Percentiles rank a stretch among this genome's conserved stretches.
phyloP scores from a whole-genome alignment of 2,113 vertebrate genomes.

The Ursus arctos region DNA sequence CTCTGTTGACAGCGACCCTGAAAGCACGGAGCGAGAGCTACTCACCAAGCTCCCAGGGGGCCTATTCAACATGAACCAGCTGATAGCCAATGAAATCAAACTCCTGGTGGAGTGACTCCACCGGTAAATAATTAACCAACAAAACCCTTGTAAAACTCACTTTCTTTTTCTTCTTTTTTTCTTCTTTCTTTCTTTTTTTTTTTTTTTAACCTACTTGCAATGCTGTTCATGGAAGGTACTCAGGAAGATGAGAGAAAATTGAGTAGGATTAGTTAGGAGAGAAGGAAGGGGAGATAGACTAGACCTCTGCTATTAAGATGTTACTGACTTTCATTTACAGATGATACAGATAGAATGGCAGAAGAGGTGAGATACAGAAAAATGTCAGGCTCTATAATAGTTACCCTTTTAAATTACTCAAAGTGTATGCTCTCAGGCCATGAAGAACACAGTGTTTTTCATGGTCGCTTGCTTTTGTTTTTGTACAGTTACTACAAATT shows the following conservation, averaged over 20 bases:
- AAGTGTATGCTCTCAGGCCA: not conserved
- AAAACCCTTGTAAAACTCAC: constrained; percentile 85
- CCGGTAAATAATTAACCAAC: constrained; percentile 86
- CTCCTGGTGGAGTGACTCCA: constrained; percentile 90
- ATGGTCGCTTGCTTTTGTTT: constrained; percentile 52
- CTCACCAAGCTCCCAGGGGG: constrained; percentile 91
- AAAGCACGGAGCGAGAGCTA: constrained; percentile 91
- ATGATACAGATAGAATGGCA: constrained; percentile 32
- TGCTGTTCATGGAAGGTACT: constrained; percentile 90
- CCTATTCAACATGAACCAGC: constrained; percentile 93
- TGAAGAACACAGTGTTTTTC: constrained; percentile 26
- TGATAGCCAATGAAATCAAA: constrained; percentile 92
- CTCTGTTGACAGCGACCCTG: constrained; percentile 93
- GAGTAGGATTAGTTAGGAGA: constrained; percentile 56
- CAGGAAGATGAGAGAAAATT: constrained; percentile 76
- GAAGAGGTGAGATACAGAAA: constrained; percentile 14
- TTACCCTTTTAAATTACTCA: constrained; percentile 35
- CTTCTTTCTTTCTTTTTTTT: not conserved
- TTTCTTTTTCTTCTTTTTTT: not conserved
- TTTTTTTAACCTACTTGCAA: constrained; percentile 88
- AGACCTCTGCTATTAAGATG: constrained; percentile 7
- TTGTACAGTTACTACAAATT: constrained; percentile 54
- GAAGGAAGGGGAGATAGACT: constrained; percentile 48
- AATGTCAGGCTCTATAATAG: constrained; percentile 1
- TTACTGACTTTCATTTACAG: constrained; percentile 48